Base-by-base conservation (phyloP, 2,113 vertebrate species). In the Anolis sagrei region DNA sequence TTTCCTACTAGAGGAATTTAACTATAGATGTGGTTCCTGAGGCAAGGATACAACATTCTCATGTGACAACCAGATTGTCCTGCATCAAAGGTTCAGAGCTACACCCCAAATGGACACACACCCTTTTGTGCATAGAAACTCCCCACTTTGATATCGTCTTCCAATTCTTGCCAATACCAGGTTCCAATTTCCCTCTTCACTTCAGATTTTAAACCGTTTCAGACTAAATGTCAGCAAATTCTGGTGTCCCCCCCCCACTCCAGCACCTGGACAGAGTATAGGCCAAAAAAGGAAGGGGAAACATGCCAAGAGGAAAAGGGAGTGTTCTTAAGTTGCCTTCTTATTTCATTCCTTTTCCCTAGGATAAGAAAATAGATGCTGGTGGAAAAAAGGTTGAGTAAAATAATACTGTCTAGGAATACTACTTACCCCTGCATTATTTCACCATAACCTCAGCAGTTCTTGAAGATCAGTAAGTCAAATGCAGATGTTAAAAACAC, bases 171-270 rank as follows among this genome's bases (percentile, higher is more conserved):
- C 88, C 90, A 87, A 87, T 85, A 74, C 25, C 29, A 79, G 89
- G 64, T 16, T 94, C 95, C 87, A 93, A 92, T 95, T 96, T 95
- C 93, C 89, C 91, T 95, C 93, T 93, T 95, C 92, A 93, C 89
- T 92, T 95, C 91, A 94, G 84, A 93, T 93, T 93, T 93, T 94
- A 90, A 89, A 89, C 54, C 73, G 79, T 92, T 91, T 92, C 49
- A 86, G 93, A 93, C 86, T 51, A 79, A 85, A 7, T 81, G 77
- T 96, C 93, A 96, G 94, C 94, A 93, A 93, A 89, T 95, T 96
- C 80, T 93, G 78, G 88, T 93, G 88, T 87, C 94, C 27, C 62
- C 70, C 85, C 51, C 54, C 64, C n/a, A n/a, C n/a, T 9, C 39
- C 39, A 5, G 16, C 95, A 94, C 89, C 93, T 95, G 94, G 49